Percentiles rank a stretch among this genome's conserved stretches.
Evolutionary conservation across 2,797 vertebrate genomes (phyloP).

Genomic region (Brachyalestes nurse): DNA sequence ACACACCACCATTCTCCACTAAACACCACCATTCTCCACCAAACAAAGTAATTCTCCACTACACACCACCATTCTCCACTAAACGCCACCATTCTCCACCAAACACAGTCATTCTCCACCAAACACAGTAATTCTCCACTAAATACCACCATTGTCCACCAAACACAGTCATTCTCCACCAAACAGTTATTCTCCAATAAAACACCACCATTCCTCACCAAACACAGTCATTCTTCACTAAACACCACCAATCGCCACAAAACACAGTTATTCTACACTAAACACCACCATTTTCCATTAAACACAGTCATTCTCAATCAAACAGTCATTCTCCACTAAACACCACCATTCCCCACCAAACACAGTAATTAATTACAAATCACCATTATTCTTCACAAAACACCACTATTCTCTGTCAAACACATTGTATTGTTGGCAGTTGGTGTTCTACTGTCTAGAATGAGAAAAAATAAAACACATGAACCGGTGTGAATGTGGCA

Average conservation of each 20-base stretch:
- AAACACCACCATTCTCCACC: not conserved
- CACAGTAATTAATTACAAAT: no score
- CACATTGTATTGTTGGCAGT: no score
- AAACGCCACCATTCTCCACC: not conserved
- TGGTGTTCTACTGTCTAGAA: no score
- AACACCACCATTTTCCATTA: not conserved
- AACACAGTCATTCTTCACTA: not conserved
- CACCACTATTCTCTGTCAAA: not conserved
- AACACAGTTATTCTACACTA: not conserved
- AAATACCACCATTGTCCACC: not conserved
- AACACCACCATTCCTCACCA: not conserved
- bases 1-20: not conserved
- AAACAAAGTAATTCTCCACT: not conserved
- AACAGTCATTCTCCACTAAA: not conserved
- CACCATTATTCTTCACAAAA: not conserved
- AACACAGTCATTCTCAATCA: not conserved
- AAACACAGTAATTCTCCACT: not conserved
- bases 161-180: not conserved
- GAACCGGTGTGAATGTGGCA: no score
- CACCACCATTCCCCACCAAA: not conserved
- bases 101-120: not conserved
- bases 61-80: not conserved
- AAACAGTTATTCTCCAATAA: not conserved
- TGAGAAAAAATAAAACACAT: no score
- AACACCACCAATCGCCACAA: not conserved